Evolutionary conservation across 2,888 invertebrate genomes (phyloP).

Genomic region (Agrochola litura): DNA sequence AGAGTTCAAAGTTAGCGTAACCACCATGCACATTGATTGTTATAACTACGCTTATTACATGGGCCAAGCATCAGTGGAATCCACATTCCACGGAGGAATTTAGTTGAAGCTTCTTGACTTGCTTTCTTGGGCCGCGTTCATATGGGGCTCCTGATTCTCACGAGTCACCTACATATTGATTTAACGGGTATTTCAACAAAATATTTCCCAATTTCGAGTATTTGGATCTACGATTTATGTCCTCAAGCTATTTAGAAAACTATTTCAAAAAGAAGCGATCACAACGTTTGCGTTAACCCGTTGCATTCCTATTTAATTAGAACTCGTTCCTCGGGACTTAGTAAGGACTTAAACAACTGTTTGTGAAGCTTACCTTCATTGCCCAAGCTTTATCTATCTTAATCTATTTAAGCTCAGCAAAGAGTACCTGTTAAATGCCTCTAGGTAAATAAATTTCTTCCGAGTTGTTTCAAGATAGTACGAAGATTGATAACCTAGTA

Average conservation of each 20-base stretch:
- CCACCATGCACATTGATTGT: conserved; percentile 45
- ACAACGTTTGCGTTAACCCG: conserved; percentile 56
- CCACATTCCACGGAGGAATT: conserved; percentile 70
- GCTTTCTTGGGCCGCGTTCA: conserved; percentile 64
- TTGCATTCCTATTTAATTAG: conserved; percentile 71
- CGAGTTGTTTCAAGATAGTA: conserved; percentile 73
- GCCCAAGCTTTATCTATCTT: conserved; percentile 73
- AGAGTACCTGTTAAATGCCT: conserved; percentile 67
- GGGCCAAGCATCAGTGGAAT: conserved; percentile 63
- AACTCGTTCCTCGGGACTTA: conserved; percentile 69
- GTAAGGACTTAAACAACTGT: conserved; percentile 72
- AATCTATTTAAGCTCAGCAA: conserved; percentile 75
- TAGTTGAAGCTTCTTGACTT: conserved; percentile 68
- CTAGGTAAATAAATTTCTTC: conserved; percentile 72
- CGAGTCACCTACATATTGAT: conserved; percentile 59
- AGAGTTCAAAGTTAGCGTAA: conserved; percentile 53
- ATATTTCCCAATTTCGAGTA: not conserved
- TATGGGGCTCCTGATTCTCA: conserved; percentile 51
- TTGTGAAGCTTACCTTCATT: conserved; percentile 73
- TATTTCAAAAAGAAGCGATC: conserved; percentile 42
- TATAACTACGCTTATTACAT: conserved; percentile 62
- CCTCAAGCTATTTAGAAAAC: conserved; percentile 21
- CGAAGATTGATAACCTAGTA: conserved; percentile 79
- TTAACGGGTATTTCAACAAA: conserved; percentile 30
- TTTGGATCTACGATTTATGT: conserved; percentile 21